These are phyloP conservation scores for Cephalopterus ornatus DNA, from an alignment of 2,113 vertebrate genomes.

Conservation along the genomic window DNA sequence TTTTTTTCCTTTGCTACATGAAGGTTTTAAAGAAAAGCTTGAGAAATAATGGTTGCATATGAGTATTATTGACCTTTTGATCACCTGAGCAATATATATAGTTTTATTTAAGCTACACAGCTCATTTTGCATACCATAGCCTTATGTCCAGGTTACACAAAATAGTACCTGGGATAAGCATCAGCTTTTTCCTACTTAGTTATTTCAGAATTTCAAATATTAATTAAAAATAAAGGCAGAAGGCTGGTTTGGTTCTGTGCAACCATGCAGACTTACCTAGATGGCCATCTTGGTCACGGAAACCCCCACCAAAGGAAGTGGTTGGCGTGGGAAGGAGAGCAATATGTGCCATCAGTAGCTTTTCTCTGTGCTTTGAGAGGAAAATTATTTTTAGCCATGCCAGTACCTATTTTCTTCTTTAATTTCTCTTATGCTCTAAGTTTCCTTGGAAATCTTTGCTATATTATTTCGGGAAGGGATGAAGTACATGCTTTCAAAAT, in stretches of 20 bases:
- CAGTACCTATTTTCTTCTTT: background rate
- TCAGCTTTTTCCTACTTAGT: background rate
- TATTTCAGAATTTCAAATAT: background rate
- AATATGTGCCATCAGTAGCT: background rate
- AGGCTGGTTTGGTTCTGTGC: background rate
- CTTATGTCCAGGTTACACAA: background rate
- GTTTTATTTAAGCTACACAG: background rate
- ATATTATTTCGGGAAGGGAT: background rate
- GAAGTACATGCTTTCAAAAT: background rate
- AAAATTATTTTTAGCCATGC: background rate
- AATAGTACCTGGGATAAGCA: background rate
- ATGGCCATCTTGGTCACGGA: background rate
- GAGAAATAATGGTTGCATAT: background rate
- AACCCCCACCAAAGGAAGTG: background rate
- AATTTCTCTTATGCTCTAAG: background rate
- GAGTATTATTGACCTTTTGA: background rate
- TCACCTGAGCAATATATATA: background rate
- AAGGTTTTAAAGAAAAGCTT: background rate
- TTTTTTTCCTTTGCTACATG: background rate
- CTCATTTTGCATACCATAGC: background rate
- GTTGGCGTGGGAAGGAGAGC: background rate
- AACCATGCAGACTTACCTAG: background rate
- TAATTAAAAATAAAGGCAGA: background rate
- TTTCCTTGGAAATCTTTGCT: background rate
- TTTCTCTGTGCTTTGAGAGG: background rate